Base-by-base conservation (phyloP, 35 echinoderm and acorn worm species). In the Stichopus chloronotus region DNA sequence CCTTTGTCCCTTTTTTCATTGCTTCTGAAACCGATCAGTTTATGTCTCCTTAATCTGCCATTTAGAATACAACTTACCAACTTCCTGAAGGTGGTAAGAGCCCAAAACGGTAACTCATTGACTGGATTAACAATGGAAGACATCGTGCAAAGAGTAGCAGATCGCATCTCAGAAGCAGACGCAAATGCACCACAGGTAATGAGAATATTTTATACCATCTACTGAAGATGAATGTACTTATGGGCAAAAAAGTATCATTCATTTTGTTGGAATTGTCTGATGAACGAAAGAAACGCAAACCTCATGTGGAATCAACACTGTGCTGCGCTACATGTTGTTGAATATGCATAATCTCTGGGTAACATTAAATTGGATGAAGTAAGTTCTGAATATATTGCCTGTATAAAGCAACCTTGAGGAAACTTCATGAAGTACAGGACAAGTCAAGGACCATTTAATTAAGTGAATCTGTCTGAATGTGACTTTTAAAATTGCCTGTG, bases 121-220 rank as follows among this genome's bases (percentile, higher is more conserved):
- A 95, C 97, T 56, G 97, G 97, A 43, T 80, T 99, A 25, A 95
- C 95, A 5, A 87, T 96, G 12, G 94, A 99, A 25, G 95, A 94
- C 52, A 99, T 99, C 92, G 94, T 96, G 13, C 60, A 94, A 9
- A 74, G 78, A 22, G 92, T 72, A 57, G 92, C 61, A 25, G 60
- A 90, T 86, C 84, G 60, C 52, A 71, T 92, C 56, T 17, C 79
- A 16, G 72, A 94, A 60, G 57, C 56, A 53, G 83, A 88, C 59
- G 8, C 55, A 3, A 88, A 19, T 10, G 16, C 60, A 88, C 22
- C 19, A 0, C 25, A 83, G 13, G 25, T 87, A 61, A 65, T 59
- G 30, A n/a, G 87, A 89, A 43, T 20, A 89, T 58, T 89, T 43
- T 23, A 65, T 43, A 56, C 12, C 24, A 80, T n/a, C 13, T 43